Evolutionary conservation across 2,888 invertebrate genomes (phyloP), one percentile per base, ranked within the genome.

Genomic region (Andrena fulva): DNA sequence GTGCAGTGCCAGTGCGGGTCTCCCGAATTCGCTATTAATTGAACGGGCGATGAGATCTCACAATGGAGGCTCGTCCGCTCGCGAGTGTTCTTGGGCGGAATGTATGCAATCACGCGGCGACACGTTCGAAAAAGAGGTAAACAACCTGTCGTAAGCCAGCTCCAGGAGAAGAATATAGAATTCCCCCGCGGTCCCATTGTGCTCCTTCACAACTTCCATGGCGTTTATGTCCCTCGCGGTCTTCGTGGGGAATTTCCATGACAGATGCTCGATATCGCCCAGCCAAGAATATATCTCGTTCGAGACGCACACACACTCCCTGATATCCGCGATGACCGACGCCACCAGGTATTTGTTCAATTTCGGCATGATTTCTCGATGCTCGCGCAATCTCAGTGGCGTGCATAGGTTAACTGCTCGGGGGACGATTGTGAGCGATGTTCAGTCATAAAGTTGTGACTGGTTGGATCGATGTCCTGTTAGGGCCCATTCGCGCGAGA

Each of bases 91-190:
- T 56, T 42, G 67, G 42, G 63, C 48, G 68, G 42, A 84, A 80
- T 69, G 81, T 82, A 85, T 85, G 80, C 67, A 82, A 84, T 81
- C 82, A 56, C 27, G 31, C 50, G 42, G 60, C 62, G 48, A 12
- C 33, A 16, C 20, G 69, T 48, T 24, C 73, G 42, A 63, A 75
- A 79, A 56, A 48, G 20, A 29, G 69, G 70, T 77, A 83, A 88
- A 83, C 77, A 85, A 92, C 92, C 92, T 90, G 89, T 92, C 92
- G 83, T 92, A 92, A 81, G 90, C 89, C 78, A 91, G 82, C 82
- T 91, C 91, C 76, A 91, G 77, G 29, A 90, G 90, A 72, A 90
- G 85, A 85, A 91, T 89, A 77, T 91, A 91, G 85, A 90, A 86
- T 86, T 91, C 91, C 73, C 89, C 87, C 8, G 89, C 89, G 42